Evolutionary conservation across 2,888 invertebrate genomes (phyloP), one percentile per base, ranked within the genome.

Genomic region (Nymphalis polychloros): DNA sequence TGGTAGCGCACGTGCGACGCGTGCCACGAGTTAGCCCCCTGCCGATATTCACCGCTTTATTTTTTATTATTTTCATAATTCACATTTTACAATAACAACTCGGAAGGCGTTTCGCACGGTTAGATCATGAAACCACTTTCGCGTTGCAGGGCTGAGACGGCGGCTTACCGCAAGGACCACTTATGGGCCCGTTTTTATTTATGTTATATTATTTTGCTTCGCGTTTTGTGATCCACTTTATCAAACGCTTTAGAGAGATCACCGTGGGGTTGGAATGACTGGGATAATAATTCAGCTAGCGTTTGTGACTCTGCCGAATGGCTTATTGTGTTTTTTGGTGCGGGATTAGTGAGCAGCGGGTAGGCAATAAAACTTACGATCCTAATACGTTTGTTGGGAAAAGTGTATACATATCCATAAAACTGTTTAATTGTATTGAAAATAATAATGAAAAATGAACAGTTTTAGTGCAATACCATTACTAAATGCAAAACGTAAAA

Each of bases 31-130:
- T 91, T 89, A 90, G 83, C 80, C 90, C 88, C 89, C 90, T 84
- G 83, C 83, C 75, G 85, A 79, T 80, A 78, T 76, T 73, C 72
- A 72, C 78, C 85, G 84, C 80, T 88, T 86, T 86, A 90, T 87
- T 92, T 92, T 92, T 92, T 92, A 92, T 90, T 90, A 92, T 92
- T 91, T 92, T 91, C 90, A 91, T 91, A 91, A 90, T 92, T 92
- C 91, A 92, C 87, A 86, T 89, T 90, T 90, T 90, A 90, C 90
- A 89, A 90, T 89, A 91, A 90, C 89, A 91, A 89, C 87, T 82
- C 87, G 83, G 90, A 87, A 90, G 91, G 90, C 91, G 92, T 91
- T 90, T 91, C 91, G 92, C 92, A 91, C 91, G 92, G 90, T 90
- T 91, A 88, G 88, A 84, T 88, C 86, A 87, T 87, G 89, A 88